phyloP scores from a whole-genome alignment of 2,888 invertebrate genomes.

The Pammene fasciana region DNA sequence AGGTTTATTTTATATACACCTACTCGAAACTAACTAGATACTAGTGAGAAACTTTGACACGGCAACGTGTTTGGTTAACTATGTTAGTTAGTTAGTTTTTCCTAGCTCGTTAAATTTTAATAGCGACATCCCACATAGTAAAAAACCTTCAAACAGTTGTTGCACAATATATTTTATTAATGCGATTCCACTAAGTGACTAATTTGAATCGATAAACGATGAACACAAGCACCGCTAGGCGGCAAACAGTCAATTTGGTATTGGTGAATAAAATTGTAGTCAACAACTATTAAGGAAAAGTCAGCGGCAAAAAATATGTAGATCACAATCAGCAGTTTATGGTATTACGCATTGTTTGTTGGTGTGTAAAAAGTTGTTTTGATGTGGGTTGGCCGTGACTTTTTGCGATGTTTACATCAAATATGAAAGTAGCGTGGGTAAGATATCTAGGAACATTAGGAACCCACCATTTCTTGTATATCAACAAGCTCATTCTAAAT shows the following conservation, averaged over 20 bases:
- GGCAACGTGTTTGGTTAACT: too few species aligned
- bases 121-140: not conserved
- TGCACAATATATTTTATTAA: conserved; percentile 1
- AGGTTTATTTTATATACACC: too few species aligned
- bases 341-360: conserved; percentile 12
- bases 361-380: conserved; percentile 15
- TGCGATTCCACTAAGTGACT: conserved; percentile 1
- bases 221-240: not conserved
- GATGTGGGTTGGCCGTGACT: conserved; percentile 24
- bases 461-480: not conserved
- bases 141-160: not conserved
- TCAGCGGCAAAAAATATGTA: conserved; percentile 13
- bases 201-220: not conserved
- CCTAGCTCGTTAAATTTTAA: too few species aligned
- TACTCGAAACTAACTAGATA: too few species aligned
- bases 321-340: conserved; percentile 19
- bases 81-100: too few species aligned
- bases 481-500: too few species aligned
- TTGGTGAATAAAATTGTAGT: not conserved
- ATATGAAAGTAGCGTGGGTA: conserved; percentile 12
- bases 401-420: conserved; percentile 30
- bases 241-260: conserved; percentile 1
- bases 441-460: too few species aligned
- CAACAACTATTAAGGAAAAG: conserved; percentile 19
- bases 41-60: too few species aligned